Base-by-base conservation (phyloP, 2,113 vertebrate species). In the Canis aureus region DNA sequence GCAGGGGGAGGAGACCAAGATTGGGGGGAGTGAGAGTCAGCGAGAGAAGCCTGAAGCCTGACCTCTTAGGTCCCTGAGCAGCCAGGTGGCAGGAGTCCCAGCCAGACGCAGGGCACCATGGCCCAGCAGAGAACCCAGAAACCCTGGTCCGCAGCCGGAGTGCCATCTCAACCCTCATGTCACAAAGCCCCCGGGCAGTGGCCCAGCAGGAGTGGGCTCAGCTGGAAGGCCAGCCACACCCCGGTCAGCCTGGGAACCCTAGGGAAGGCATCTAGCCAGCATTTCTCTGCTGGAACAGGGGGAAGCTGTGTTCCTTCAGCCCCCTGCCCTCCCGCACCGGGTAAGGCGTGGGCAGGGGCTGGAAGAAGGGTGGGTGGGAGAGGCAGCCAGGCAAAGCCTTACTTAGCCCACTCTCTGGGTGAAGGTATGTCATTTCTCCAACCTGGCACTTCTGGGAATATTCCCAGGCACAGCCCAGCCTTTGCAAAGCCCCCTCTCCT, bases 201-300 rank as follows among this genome's bases (percentile, higher is more conserved):
- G 82, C 90, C 89, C 92, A 87, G 88, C 4, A 12, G 81, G 78
- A 96, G 94, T 97, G 92, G 95, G 94, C 87, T 97, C 80, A 55
- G 92, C 71, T 4, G 2, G 94, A 95, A 95, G 95, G 67, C 94
- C 86, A 69, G 86, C 97, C 97, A 98, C 96, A 97, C 96, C 98
- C 97, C 67, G 76, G 94, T 43, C 85, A 38, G 96, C 73, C 95
- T 95, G 93, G 94, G 94, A 98, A 89, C 96, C 80, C 93, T 83
- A 13, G 53, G 12, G 62, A 91, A 97, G 96, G 95, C 95, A 94
- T 38, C 49, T 12, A 25, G 95, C 97, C 97, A 97, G 97, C 92
- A 53, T 66, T 89, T 97, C 93, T 97, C 84, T 76, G 49, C 25
- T 85, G 88, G 69, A 98, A 97, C 91, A 97, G 97, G 94, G 83